Evolutionary conservation across 1,140 invertebrate genomes (phyloP).

Genomic region (Oedothorax gibbosus): DNA sequence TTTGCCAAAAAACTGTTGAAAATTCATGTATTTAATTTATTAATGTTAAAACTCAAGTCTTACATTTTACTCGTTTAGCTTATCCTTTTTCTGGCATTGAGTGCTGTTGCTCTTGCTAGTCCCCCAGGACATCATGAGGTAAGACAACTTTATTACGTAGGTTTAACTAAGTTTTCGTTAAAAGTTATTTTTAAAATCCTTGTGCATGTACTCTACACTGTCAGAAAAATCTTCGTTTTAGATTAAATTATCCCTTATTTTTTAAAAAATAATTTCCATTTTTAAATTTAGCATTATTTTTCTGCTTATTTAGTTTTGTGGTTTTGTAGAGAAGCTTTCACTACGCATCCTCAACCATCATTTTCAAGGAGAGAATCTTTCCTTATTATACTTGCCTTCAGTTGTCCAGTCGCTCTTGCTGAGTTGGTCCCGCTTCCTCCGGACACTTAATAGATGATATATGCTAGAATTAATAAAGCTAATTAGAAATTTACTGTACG

Average conservation of each 20-base stretch:
- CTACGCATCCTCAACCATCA: too few relatives aligned
- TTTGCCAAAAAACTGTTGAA: not conserved
- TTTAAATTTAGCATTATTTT: not conserved
- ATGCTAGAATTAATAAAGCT: too few relatives aligned
- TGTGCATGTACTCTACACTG: not conserved
- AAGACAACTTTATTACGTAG: not conserved
- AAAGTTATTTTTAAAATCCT: not conserved
- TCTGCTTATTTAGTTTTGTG: not conserved
- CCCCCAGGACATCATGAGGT: constrained; percentile 12
- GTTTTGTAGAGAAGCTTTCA: not conserved
- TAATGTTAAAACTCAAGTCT: not conserved
- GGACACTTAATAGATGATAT: too few relatives aligned
- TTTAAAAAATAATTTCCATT: not conserved
- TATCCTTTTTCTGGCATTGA: not conserved
- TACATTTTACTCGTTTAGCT: not conserved
- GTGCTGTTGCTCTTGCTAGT: not conserved
- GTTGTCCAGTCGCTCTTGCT: too few relatives aligned
- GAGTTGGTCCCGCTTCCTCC: too few relatives aligned
- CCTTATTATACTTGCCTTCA: too few relatives aligned
- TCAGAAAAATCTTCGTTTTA: not conserved
- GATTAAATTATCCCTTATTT: not conserved
- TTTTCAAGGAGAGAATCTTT: too few relatives aligned
- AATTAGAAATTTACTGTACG: too few relatives aligned
- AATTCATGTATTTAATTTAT: not conserved
- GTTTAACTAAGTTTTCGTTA: not conserved